Conservation (phyloP, 2,888 invertebrate genomes). For the Orthosia incerta region DNA sequence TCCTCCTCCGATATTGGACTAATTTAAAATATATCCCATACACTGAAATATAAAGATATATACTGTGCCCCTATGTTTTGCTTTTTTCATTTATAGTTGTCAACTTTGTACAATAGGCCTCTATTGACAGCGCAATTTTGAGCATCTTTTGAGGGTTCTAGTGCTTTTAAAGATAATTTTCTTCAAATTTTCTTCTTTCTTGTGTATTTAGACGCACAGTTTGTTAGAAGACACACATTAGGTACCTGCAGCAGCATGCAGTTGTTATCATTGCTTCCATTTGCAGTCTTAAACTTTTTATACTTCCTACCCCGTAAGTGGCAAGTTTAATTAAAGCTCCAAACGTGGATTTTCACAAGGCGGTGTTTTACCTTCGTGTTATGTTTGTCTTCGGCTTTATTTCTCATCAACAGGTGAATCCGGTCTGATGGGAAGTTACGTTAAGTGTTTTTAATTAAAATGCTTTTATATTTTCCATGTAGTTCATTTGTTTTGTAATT, state of each 20-base stretch:
- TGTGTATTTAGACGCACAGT: too few species aligned
- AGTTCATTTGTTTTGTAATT: not conserved
- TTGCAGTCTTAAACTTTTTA: slow-evolving; percentile 5
- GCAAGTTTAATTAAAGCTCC: slow-evolving; percentile 36
- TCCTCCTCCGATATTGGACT: too few species aligned
- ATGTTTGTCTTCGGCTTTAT: slow-evolving; percentile 45
- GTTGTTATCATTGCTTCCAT: not conserved
- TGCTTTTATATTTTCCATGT: slow-evolving; percentile 5
- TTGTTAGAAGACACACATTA: too few species aligned
- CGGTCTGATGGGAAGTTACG: slow-evolving; percentile 16
- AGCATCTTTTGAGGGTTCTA: too few species aligned
- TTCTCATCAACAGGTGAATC: slow-evolving; percentile 56
- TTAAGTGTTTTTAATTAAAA: slow-evolving; percentile 44
- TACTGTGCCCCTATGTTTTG: too few species aligned
- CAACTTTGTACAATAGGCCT: too few species aligned
- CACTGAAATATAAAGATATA: too few species aligned
- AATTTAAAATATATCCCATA: too few species aligned
- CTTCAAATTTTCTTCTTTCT: too few species aligned
- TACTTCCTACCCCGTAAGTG: slow-evolving; percentile 7
- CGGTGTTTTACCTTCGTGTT: slow-evolving; percentile 13
- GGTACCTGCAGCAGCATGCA: not conserved
- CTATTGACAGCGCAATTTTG: too few species aligned
- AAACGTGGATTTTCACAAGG: slow-evolving; percentile 25
- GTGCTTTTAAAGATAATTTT: too few species aligned
- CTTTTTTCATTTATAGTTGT: too few species aligned